Evolutionary conservation across 2,888 invertebrate species (phyloP).

Genomic region (Tolmerus cingulatus): DNA sequence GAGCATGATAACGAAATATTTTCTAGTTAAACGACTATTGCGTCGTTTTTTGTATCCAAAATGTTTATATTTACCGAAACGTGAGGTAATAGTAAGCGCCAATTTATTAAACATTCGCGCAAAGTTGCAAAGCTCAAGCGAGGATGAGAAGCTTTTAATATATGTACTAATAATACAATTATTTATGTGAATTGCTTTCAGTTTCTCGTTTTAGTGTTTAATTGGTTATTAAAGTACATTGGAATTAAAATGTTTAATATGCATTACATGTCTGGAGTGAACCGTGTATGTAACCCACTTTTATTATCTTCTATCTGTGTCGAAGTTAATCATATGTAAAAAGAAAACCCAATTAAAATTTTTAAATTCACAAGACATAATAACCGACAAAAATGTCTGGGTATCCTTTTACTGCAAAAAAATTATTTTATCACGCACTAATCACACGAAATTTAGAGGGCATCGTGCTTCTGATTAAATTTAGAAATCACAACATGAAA

Average conservation of each 20-base stretch:
- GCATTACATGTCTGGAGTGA: not conserved
- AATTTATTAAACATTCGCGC: not conserved
- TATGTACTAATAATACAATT: not conserved
- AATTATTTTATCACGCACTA: not conserved
- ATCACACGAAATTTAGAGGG: not conserved
- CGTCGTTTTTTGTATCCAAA: not conserved
- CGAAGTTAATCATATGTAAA: not conserved
- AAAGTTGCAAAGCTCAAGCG: not conserved
- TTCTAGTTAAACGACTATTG: not conserved
- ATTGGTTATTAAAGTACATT: not conserved
- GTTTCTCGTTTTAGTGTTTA: not conserved
- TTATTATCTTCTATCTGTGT: not conserved
- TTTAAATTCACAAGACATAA: not conserved
- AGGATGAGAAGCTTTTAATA: not conserved
- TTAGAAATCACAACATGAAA: not conserved
- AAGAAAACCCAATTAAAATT: not conserved
- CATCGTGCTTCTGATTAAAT: not conserved
- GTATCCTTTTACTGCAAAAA: not conserved
- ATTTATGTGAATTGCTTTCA: not conserved
- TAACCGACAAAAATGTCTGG: not conserved
- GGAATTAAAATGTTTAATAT: not conserved
- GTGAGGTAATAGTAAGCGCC: not conserved
- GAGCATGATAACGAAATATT: not conserved
- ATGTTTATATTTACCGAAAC: not conserved
- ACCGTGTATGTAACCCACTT: not conserved